phyloP scores from a whole-genome alignment of 2,888 invertebrate species.

The Aporophyla lueneburgensis region DNA sequence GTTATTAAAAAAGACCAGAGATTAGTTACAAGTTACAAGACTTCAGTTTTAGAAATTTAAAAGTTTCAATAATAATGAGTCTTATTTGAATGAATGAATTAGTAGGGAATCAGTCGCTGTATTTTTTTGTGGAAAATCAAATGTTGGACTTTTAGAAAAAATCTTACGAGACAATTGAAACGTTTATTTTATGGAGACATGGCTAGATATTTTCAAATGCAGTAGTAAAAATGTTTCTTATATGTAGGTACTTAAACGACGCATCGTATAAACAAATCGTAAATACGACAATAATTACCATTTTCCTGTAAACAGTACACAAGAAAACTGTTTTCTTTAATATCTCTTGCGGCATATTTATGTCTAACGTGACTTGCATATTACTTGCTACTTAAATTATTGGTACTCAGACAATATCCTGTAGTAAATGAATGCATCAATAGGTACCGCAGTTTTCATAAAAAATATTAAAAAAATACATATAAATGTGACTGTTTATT shows the following conservation, averaged over 20 bases:
- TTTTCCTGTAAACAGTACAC: constrained; percentile 40
- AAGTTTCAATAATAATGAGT: constrained; percentile 48
- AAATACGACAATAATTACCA: constrained; percentile 33
- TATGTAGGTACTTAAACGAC: constrained; percentile 5
- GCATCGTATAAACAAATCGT: constrained; percentile 33
- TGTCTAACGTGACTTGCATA: constrained; percentile 56
- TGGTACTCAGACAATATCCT: constrained; percentile 22
- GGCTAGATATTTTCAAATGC: not conserved
- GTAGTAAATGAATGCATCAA: constrained; percentile 15
- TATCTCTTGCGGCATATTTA: constrained; percentile 40
- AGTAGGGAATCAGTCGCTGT: not conserved
- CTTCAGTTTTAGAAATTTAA: constrained; percentile 78
- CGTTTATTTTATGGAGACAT: not conserved
- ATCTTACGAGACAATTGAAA: not conserved
- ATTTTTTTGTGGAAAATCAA: not conserved
- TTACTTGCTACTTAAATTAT: constrained; percentile 36
- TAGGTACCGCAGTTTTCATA: not conserved
- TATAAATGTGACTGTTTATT: not conserved
- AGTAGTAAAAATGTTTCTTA: not conserved
- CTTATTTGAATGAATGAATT: constrained; percentile 28
- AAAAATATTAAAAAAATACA: not conserved
- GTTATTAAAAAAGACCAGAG: constrained; percentile 87
- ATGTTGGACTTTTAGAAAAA: not conserved
- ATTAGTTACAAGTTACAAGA: constrained; percentile 83
- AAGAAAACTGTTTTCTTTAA: constrained; percentile 47